Percentiles rank a stretch among this genome's conserved stretches.
These are phyloP conservation scores for Pentalonia nigronervosa DNA, from an alignment of 1,140 invertebrate genomes.

Conservation along the genomic window DNA sequence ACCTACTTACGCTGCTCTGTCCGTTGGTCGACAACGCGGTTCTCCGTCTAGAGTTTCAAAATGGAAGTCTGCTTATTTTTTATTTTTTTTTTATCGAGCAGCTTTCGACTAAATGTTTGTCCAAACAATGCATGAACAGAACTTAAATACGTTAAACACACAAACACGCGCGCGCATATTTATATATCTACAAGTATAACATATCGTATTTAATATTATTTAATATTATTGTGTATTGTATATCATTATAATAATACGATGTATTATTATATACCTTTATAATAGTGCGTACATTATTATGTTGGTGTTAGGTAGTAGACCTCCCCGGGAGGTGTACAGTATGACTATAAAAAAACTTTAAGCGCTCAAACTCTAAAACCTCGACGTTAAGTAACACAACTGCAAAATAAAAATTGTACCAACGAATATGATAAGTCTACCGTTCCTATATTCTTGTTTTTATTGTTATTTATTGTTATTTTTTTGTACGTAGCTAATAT, in stretches of 20 bases:
- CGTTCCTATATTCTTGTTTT: not conserved
- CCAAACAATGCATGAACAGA: not conserved
- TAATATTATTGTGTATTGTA: too few relatives aligned
- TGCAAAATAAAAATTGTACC: not conserved
- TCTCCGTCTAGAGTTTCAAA: constrained; percentile 2
- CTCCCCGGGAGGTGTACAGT: not conserved
- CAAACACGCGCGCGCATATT: not conserved
- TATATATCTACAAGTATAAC: too few relatives aligned
- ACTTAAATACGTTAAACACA: not conserved
- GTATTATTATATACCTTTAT: too few relatives aligned
- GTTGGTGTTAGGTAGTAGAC: not conserved
- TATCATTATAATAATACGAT: too few relatives aligned
- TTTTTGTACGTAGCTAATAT: not conserved
- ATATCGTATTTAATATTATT: too few relatives aligned
- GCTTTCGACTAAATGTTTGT: not conserved
- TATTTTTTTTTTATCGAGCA: not conserved
- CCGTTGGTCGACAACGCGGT: not conserved
- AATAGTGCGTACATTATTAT: not conserved
- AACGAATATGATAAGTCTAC: not conserved
- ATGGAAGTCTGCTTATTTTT: not conserved
- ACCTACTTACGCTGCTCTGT: not conserved
- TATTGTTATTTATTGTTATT: not conserved
- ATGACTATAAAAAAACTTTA: not conserved
- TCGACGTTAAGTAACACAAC: not conserved
- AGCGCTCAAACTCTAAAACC: not conserved